phyloP scores from a whole-genome alignment of 1,140 invertebrate species.

The Tachypleus tridentatus region DNA sequence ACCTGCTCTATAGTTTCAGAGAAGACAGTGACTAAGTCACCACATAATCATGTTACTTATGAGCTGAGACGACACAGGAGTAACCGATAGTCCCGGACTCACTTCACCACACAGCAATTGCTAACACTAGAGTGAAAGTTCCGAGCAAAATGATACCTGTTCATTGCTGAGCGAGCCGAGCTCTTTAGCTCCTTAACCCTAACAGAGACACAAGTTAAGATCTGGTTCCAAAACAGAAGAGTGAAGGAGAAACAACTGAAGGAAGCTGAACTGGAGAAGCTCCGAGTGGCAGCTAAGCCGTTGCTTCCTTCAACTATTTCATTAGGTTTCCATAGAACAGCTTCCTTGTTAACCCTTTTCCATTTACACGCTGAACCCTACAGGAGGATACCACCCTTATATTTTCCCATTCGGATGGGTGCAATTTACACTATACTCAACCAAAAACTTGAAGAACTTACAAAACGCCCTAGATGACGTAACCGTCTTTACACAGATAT shows the following conservation, averaged over 20 bases:
- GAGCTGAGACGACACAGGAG: slow-evolving; percentile 85
- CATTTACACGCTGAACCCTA: no score
- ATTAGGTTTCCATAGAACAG: no score
- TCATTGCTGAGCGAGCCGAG: slow-evolving; percentile 91
- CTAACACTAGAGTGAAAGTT: slow-evolving; percentile 93
- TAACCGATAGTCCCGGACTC: slow-evolving; percentile 91
- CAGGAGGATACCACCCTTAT: no score
- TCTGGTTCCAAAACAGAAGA: slow-evolving; percentile 37
- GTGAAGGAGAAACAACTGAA: slow-evolving; percentile 42
- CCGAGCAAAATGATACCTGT: slow-evolving; percentile 88
- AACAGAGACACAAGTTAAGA: slow-evolving; percentile 67
- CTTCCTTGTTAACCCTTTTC: no score
- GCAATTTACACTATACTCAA: no score
- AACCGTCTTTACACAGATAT: no score
- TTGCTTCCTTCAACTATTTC: slow-evolving; percentile 9
- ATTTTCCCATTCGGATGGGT: no score
- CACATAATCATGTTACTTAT: no score
- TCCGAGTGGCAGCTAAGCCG: slow-evolving; percentile 30
- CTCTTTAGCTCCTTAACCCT: slow-evolving; percentile 85
- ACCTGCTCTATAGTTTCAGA: no score
- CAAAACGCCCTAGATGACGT: no score
- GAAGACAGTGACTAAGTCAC: no score
- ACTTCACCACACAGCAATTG: slow-evolving; percentile 93
- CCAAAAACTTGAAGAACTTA: no score
- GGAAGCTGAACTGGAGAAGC: slow-evolving; percentile 38